A percentile compares a stretch with the other conserved stretches of the same genome.
Evolutionary conservation across 2,888 invertebrate genomes (phyloP).

Genomic region (Nymphalis polychloros): DNA sequence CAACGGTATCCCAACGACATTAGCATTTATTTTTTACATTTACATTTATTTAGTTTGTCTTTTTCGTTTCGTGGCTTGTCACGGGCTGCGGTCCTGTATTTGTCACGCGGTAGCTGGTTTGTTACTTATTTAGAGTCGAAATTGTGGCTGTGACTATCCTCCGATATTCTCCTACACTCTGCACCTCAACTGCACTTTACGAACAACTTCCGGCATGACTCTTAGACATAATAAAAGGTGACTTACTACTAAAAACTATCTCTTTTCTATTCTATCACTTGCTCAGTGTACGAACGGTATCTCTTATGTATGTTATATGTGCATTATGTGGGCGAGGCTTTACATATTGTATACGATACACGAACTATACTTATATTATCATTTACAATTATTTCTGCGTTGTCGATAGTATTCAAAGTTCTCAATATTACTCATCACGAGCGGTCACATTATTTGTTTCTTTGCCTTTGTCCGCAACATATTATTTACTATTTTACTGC

Average conservation of each 20-base stretch:
- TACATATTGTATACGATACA: slow-evolving; percentile 64
- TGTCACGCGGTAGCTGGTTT: slow-evolving; percentile 58
- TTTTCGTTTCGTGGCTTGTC: slow-evolving; percentile 51
- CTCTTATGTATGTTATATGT: slow-evolving; percentile 62
- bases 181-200: slow-evolving; percentile 57
- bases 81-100: slow-evolving; percentile 42
- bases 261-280: slow-evolving; percentile 65
- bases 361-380: slow-evolving; percentile 47
- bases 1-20: slow-evolving; percentile 75
- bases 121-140: slow-evolving; percentile 58
- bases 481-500: slow-evolving; percentile 35
- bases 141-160: slow-evolving; percentile 78
- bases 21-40: slow-evolving; percentile 63
- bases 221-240: slow-evolving; percentile 79
- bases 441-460: slow-evolving; percentile 64
- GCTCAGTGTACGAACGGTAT: slow-evolving; percentile 56
- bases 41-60: slow-evolving; percentile 51
- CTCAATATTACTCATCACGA: slow-evolving; percentile 53
- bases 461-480: slow-evolving; percentile 60
- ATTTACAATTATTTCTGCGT: slow-evolving; percentile 50
- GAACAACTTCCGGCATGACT: slow-evolving; percentile 64
- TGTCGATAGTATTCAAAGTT: slow-evolving; percentile 45
- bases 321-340: slow-evolving; percentile 69
- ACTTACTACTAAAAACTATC: slow-evolving; percentile 88
- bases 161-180: slow-evolving; percentile 56